These are phyloP conservation scores for human (Homo sapiens) DNA, from an alignment of 2,113 vertebrate species.

Conservation along the genomic window GRCh38 chr5:120326001-120326500, in stretches of 20 bases:
- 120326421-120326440: background rate
- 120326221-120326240: background rate
- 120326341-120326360: background rate
- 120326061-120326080: constrained; percentile 27
- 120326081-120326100: background rate
- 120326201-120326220: background rate
- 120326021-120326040: background rate
- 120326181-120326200: background rate
- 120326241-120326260: background rate
- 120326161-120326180: background rate
- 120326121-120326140: constrained; percentile 1
- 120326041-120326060: constrained; percentile 1
- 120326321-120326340: background rate
- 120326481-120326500: background rate
- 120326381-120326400: background rate
- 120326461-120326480: background rate
- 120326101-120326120: background rate
- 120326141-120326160: constrained; percentile 11
- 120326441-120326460: background rate
- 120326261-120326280: constrained; percentile 46
- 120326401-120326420: background rate
- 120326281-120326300: background rate
- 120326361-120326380: background rate
- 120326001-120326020: background rate
- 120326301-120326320: background rate